Evolutionary conservation across 2,797 vertebrate genomes (phyloP), one percentile per base, ranked within the genome.

Genomic region (Tapera naevia): DNA sequence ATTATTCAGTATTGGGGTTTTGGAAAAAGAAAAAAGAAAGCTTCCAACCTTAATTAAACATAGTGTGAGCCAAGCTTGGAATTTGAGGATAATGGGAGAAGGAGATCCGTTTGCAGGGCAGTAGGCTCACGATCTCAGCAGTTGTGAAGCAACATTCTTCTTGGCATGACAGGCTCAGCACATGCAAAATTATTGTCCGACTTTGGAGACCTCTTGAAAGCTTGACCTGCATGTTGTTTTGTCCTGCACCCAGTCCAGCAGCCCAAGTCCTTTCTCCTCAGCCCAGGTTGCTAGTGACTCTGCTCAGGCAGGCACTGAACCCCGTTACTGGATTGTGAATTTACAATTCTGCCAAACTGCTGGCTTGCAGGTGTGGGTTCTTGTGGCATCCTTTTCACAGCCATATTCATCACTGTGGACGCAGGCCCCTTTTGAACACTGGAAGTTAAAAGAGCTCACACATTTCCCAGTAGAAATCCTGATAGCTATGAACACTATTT

Each of bases 331-430:
- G 33, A 13, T 41, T 75, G 28, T 22, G 32, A 37, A 14, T 0
- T 0, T 50, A 22, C 45, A 19, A 54, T 83, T 80, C 46, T 86
- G 57, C 24, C 3, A 5, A 23, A 67, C 17, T 4, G 6, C 35
- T 61, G 72, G 14, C 69, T 74, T 83, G 57, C 18, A 45, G 30
- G 4, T 51, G 21, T 22, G 57, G 13, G 18, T 73, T 79, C 62
- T 27, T 46, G 45, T 18, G 83, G 56, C 48, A 25, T 64, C 81
- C 9, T 67, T 80, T 58, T 53, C 24, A 45, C 22, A 35, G 25
- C 19, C 33, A 53, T 75, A 22, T 48, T 17, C 0, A 0, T 62
- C 69, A 45, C n/a, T 2, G 0, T 24, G 39, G 37, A 22, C 39
- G 57, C 16, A 28, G 72, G 11, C 43, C 12, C n/a, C 4, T 28